These are phyloP conservation scores for Parapristionchus giblindavisi DNA, from an alignment of 2,888 invertebrate genomes.

Conservation along the genomic window DNA sequence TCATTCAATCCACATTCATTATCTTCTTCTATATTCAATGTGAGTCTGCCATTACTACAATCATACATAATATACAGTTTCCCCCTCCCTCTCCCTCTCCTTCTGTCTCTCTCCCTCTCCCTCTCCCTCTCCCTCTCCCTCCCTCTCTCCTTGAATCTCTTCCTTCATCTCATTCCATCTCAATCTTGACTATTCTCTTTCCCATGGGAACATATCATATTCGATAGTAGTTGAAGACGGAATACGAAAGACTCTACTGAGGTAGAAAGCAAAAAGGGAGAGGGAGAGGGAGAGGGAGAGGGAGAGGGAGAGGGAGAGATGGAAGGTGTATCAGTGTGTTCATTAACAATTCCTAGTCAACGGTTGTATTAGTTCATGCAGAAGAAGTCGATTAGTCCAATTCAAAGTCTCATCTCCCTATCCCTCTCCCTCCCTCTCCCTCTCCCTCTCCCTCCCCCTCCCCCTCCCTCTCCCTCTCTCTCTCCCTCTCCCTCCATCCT, in stretches of 20 bases:
- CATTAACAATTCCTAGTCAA: not conserved
- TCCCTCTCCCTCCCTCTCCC: not conserved
- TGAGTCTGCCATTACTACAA: not conserved
- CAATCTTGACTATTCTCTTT: constrained; percentile 2
- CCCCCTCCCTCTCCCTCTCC: not conserved
- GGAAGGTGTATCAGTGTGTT: not conserved
- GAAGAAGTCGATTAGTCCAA: too few relatives aligned
- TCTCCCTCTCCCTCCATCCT: not conserved
- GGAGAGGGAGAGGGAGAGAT: not conserved
- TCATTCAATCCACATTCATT: too few relatives aligned
- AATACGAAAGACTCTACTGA: not conserved
- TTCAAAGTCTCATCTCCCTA: not conserved
- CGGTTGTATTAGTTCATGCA: constrained; percentile 4
- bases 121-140: not conserved
- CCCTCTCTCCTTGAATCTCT: not conserved
- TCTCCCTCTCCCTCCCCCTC: not conserved
- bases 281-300: constrained; percentile 8
- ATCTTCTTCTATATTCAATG: too few relatives aligned
- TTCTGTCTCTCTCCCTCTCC: not conserved
- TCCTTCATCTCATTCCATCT: constrained; percentile 13
- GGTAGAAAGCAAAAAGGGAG: not conserved
- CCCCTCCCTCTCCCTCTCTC: not conserved
- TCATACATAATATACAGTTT: not conserved
- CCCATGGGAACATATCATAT: not conserved
- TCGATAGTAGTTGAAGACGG: not conserved